A percentile compares a stretch with the other conserved stretches of the same genome.
Conservation (phyloP, 2,888 invertebrate species). For the Drosophila kambysellisi region DNA sequence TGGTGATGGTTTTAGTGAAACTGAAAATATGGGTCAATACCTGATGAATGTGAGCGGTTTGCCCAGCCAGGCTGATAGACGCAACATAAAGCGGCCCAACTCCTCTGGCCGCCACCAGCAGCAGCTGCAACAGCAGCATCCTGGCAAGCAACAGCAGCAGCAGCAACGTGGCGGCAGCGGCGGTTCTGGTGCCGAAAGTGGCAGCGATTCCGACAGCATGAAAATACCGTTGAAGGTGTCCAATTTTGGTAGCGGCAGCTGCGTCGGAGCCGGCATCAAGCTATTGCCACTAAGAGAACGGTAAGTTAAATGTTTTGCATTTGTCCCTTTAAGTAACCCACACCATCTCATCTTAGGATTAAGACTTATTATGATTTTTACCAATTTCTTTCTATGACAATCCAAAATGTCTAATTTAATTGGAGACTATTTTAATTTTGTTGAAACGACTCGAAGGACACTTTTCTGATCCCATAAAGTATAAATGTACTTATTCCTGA, state of each 20-base stretch:
- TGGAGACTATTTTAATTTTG: neutral
- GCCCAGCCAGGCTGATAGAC: constrained; percentile 73
- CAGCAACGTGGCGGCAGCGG: constrained; percentile 61
- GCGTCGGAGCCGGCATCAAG: constrained; percentile 64
- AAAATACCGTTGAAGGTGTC: constrained; percentile 88
- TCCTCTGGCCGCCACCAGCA: constrained; percentile 79
- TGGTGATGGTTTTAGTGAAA: constrained; percentile 85
- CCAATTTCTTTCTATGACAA: neutral
- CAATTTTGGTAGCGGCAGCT: constrained; percentile 78
- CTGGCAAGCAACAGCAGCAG: constrained; percentile 62
- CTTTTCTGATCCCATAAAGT: neutral
- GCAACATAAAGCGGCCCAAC: constrained; percentile 83
- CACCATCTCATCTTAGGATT: neutral
- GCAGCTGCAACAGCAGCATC: constrained; percentile 58
- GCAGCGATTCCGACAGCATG: constrained; percentile 91
- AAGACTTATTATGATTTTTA: neutral
- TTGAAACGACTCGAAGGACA: neutral
- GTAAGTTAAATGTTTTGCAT: constrained; percentile 83
- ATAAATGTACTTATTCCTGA: neutral
- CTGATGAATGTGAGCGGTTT: constrained; percentile 80
- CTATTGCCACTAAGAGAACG: constrained; percentile 87
- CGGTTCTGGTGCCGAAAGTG: constrained; percentile 85
- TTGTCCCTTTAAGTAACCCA: neutral
- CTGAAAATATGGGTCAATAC: constrained; percentile 85
- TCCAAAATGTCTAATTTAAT: neutral